Conservation (phyloP, 2,888 invertebrate genomes). For the Callinectes sapidus region DNA sequence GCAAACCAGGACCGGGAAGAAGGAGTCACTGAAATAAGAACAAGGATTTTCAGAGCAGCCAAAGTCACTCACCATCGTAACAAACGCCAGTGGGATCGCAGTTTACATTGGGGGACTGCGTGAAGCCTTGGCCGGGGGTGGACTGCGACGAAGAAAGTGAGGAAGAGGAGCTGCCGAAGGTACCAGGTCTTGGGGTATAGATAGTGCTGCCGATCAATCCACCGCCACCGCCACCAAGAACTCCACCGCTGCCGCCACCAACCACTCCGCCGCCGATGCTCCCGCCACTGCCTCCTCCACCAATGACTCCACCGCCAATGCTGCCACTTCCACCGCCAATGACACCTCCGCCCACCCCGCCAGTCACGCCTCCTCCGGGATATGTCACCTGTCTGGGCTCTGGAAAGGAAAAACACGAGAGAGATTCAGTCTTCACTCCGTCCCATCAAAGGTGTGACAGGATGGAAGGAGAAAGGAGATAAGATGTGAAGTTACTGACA, state of each 20-base stretch:
- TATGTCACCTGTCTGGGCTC: background rate
- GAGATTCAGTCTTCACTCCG: background rate
- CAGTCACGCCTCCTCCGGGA: background rate
- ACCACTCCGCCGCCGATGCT: conserved; percentile 48
- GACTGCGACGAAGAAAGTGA: conserved; percentile 27
- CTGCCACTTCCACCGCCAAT: conserved; percentile 29
- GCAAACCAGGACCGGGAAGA: too few relatives aligned
- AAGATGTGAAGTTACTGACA: background rate
- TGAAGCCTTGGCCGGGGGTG: background rate
- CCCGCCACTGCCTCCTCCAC: conserved; percentile 25
- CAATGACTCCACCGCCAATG: conserved; percentile 38
- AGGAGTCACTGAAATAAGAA: too few relatives aligned
- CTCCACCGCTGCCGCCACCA: background rate
- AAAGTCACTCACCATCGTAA: conserved; percentile 86
- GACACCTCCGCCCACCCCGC: background rate
- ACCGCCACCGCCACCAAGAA: background rate
- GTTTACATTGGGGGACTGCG: conserved; percentile 82
- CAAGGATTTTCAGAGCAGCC: too few relatives aligned
- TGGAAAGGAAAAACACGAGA: background rate
- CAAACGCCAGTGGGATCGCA: conserved; percentile 97
- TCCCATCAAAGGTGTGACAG: background rate
- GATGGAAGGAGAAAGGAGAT: background rate
- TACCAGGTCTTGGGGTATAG: background rate
- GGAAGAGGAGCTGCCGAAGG: conserved; percentile 26
- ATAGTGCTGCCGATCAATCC: background rate